phyloP scores from a whole-genome alignment of 2,797 vertebrate species.

The Fringilla coelebs region DNA sequence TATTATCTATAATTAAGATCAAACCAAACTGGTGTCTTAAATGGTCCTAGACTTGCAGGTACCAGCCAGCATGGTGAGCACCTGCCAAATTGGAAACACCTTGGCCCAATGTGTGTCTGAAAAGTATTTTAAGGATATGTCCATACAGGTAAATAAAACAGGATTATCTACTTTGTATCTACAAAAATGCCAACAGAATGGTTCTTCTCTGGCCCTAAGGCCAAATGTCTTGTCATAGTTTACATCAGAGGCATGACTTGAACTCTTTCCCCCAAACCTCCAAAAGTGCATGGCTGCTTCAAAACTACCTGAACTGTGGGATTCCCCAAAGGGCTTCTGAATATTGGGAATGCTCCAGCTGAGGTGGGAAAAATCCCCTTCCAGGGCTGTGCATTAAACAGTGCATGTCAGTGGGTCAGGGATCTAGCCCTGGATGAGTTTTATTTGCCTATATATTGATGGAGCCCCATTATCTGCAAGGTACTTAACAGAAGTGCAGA shows the following conservation, averaged over 20 bases:
- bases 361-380: background rate
- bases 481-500: background rate
- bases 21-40: background rate
- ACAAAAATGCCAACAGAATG: background rate
- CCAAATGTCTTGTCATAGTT: background rate
- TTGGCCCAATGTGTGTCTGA: background rate
- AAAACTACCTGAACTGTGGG: background rate
- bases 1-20: background rate
- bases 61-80: background rate
- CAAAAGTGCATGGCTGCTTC: rapidly evolving
- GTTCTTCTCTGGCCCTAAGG: background rate
- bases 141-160: background rate
- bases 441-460: background rate
- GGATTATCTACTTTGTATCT: background rate
- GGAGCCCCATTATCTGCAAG: background rate
- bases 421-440: background rate
- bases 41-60: background rate
- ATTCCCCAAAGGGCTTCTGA: background rate
- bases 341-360: background rate
- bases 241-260: background rate
- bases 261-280: background rate
- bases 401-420: background rate
- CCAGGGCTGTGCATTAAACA: background rate
- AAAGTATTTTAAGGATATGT: background rate
- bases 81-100: rapidly evolving